Base-by-base conservation (phyloP, 1,140 invertebrate species). In the Papilio polyxenes region DNA sequence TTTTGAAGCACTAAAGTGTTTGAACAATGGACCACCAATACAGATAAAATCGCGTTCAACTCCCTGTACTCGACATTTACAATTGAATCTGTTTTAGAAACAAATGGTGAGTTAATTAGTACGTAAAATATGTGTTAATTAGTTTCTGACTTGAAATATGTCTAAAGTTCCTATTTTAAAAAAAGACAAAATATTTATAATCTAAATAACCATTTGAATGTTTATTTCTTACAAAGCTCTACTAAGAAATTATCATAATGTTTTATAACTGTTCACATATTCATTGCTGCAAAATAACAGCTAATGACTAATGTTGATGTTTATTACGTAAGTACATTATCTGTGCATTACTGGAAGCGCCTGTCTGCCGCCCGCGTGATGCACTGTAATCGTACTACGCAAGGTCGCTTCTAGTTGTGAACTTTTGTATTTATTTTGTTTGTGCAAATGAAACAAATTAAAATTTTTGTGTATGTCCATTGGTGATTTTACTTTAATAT, bases 1-100 rank as follows among this genome's bases (percentile, higher is more conserved):
- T 40, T 75, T 75, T 75, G 11, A 7, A 40, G 40, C 74, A 17
- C 15, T n/a, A 59, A 6, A 17, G 8, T n/a, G 40, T 40, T 40
- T 4, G 23, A 75, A 75, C 74, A 75, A 75, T 75, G 56, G 86
- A 31, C 31, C 62, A 80, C 79, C 69, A 51, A 49, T 81, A 80
- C 51, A 37, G 65, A 59, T 49, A 20, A 75, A 48, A 8, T 40
- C 74, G 11, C 17, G 53, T 17, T 59, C 56, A 20, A 7, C 6
- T 4, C 17, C 1, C 7, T 56, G 56, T 59, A n/a, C 56, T n/a
- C 15, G 17, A 59, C 6, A 17, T 59, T 59, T 59, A n/a, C 56
- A 59, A 59, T 59, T 59, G 56, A 59, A n/a, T 20, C 65, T 10
- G 10, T 72, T 72, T 37, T 9, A 40, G 11, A 72, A 23, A 53